Percentiles rank a stretch among this genome's conserved stretches.
phyloP scores from a whole-genome alignment of 2,113 vertebrate species.

The Pipa parva region DNA sequence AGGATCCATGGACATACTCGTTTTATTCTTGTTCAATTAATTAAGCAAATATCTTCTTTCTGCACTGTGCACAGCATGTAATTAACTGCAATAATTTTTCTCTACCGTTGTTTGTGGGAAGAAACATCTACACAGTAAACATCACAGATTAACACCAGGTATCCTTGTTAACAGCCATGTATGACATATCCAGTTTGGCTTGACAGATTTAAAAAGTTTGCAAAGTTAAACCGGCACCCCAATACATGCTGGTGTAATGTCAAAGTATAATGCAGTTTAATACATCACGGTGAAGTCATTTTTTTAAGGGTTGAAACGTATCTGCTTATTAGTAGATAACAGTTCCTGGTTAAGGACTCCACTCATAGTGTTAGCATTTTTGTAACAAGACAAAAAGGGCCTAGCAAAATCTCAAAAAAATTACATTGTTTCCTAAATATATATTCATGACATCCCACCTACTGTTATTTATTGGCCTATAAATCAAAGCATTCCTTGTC shows the following conservation, averaged over 20 bases:
- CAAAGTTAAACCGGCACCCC: slow-evolving; percentile 17
- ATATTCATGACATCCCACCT: no score
- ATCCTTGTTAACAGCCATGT: slow-evolving; percentile 47
- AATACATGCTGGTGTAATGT: slow-evolving; percentile 15
- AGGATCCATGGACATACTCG: slow-evolving; percentile 17
- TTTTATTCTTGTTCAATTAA: slow-evolving; percentile 52
- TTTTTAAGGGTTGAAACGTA: no score
- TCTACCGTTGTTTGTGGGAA: slow-evolving; percentile 50
- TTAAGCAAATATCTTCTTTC: slow-evolving; percentile 53
- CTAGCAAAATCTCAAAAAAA: no score
- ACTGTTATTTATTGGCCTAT: no score
- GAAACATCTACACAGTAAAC: slow-evolving; percentile 57
- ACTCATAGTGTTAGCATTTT: no score
- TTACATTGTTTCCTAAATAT: no score
- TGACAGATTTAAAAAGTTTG: slow-evolving; percentile 46
- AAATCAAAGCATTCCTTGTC: no score
- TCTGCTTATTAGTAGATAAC: no score
- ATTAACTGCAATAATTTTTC: slow-evolving; percentile 49
- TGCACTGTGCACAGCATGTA: slow-evolving; percentile 47
- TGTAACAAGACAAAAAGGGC: no score
- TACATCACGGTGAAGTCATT: slow-evolving; percentile 22
- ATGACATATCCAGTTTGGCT: no score
- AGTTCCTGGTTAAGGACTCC: no score
- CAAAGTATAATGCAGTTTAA: slow-evolving; percentile 23
- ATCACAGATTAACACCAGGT: slow-evolving; percentile 57